phyloP scores from a whole-genome alignment of 92 coral and sea anemone species.

The Palythoa heliodiscus region DNA sequence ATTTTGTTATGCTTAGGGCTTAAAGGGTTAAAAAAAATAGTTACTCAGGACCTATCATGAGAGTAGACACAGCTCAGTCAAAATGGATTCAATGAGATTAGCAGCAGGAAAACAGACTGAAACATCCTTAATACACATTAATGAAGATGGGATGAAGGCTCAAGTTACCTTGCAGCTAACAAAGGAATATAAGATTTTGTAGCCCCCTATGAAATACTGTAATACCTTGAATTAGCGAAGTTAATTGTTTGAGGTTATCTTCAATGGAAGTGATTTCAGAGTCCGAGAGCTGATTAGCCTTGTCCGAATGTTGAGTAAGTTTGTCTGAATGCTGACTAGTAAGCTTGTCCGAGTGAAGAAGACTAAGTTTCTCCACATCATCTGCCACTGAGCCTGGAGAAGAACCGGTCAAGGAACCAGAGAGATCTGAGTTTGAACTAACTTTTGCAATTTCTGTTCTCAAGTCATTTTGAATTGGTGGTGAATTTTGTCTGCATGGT shows the following conservation, averaged over 20 bases:
- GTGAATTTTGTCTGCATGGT: conserved; percentile 74
- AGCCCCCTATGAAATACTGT: conserved; percentile 27
- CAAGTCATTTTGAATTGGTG: conserved; percentile 65
- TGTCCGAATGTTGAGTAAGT: conserved; percentile 40
- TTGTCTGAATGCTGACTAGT: conserved; percentile 48
- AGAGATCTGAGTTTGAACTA: conserved; percentile 77
- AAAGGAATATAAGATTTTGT: not conserved
- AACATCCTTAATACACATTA: not conserved
- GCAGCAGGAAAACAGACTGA: not conserved
- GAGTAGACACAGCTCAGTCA: conserved; percentile 19
- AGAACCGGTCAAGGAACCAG: conserved; percentile 81
- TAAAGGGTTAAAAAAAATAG: not conserved
- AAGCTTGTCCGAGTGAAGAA: conserved; percentile 63
- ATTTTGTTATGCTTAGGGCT: too few relatives aligned
- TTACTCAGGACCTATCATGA: conserved; percentile 8
- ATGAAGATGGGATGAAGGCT: not conserved
- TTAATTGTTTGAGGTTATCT: conserved; percentile 49
- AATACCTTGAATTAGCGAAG: conserved; percentile 48
- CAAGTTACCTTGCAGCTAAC: conserved; percentile 15
- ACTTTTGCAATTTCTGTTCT: conserved; percentile 64
- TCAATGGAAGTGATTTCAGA: conserved; percentile 43
- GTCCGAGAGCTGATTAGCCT: conserved; percentile 44
- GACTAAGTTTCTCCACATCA: conserved; percentile 83
- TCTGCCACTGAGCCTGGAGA: conserved; percentile 87
- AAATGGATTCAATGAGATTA: not conserved